A percentile compares a stretch with the other conserved stretches of the same genome.
Evolutionary conservation across 2,797 vertebrate genomes (phyloP).

Genomic region (Premnoplex brunnescens): DNA sequence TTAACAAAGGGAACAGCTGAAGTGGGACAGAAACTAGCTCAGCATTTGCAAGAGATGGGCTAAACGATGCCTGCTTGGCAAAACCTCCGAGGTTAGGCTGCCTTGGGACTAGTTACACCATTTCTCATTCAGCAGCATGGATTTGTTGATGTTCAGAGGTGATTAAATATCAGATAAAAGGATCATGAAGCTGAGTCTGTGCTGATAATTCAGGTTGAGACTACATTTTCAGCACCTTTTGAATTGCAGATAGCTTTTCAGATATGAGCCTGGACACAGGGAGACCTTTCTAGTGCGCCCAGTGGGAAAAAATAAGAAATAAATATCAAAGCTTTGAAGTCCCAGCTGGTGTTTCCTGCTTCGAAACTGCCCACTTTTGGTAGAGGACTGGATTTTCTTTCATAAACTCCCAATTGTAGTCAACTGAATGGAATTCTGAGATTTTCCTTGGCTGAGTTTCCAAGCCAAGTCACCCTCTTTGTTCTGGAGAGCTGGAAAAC

Average conservation of each 20-base stretch:
- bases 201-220: not conserved
- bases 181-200: not conserved
- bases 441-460: slow-evolving; percentile 7
- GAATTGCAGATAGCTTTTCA: not conserved
- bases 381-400: slow-evolving; percentile 23
- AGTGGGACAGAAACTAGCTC: not conserved
- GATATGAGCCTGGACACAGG: not conserved
- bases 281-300: not conserved
- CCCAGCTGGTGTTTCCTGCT: slow-evolving; percentile 24
- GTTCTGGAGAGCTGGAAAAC: slow-evolving; percentile 48
- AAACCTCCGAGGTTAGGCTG: not conserved
- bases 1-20: not conserved
- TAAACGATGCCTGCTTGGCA: not conserved
- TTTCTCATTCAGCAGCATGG: not conserved
- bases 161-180: not conserved
- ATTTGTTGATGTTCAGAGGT: not conserved
- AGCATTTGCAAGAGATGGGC: not conserved
- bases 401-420: slow-evolving; percentile 28
- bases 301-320: rapidly evolving
- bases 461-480: not conserved
- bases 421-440: slow-evolving; percentile 42
- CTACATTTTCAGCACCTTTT: not conserved
- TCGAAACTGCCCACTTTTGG: not conserved
- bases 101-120: not conserved
- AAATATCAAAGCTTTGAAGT: slow-evolving; percentile 12